A percentile compares a stretch with the other conserved stretches of the same genome.
Evolutionary conservation across 2,113 vertebrate species (phyloP).

Genomic region (Poicephalus meyeri): DNA sequence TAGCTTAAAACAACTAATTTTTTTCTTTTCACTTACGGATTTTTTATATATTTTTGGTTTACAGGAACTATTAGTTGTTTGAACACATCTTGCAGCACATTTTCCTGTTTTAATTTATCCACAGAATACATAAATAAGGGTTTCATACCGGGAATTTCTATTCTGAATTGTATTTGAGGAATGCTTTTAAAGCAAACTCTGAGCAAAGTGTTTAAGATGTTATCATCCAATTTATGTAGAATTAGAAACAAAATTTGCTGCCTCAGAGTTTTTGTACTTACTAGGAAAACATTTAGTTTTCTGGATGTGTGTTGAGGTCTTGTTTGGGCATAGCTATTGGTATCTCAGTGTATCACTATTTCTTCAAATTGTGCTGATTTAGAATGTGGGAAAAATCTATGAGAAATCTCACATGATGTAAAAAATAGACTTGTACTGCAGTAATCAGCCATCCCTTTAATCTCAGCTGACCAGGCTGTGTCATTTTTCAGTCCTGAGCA

Average conservation of each 20-base stretch:
- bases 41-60: conserved; percentile 35
- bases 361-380: neutral
- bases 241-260: conserved; percentile 8
- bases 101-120: conserved; percentile 63
- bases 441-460: neutral
- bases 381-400: neutral
- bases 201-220: conserved; percentile 53
- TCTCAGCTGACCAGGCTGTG: neutral
- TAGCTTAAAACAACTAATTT: conserved; percentile 64
- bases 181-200: conserved; percentile 33
- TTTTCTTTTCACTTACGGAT: conserved; percentile 35
- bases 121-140: conserved; percentile 56
- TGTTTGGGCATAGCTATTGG: neutral
- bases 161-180: conserved; percentile 54
- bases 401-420: neutral
- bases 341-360: neutral
- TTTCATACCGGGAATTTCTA: conserved; percentile 17
- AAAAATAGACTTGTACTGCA: neutral
- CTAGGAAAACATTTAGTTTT: neutral
- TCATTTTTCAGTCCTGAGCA: neutral
- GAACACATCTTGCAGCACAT: conserved; percentile 63
- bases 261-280: neutral
- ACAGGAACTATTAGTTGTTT: conserved; percentile 49
- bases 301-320: neutral
- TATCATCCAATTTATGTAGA: conserved; percentile 29